phyloP scores from a whole-genome alignment of 2,797 vertebrate genomes.

The Mormyrops attenuatus region DNA sequence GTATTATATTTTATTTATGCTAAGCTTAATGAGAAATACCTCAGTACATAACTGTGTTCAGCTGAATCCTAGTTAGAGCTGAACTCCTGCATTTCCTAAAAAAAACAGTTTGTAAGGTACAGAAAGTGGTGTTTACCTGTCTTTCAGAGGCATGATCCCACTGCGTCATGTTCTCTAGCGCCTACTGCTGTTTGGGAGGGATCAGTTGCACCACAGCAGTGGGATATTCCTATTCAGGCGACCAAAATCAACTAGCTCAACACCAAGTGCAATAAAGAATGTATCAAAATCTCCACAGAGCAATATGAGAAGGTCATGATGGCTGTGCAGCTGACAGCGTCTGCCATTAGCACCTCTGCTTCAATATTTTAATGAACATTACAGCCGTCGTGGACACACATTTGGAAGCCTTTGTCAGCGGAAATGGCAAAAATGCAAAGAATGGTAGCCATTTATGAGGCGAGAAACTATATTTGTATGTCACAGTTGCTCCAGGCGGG shows the following conservation, averaged over 20 bases:
- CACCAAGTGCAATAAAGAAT: not conserved
- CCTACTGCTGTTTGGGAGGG: not conserved
- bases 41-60: not conserved
- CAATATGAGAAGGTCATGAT: not conserved
- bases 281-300: not conserved
- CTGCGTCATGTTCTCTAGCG: not conserved
- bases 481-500: not conserved
- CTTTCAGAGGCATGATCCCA: not conserved
- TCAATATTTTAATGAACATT: not conserved
- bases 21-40: not conserved
- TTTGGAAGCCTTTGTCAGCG: not conserved
- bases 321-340: not conserved
- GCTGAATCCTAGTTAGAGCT: not conserved
- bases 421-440: not conserved
- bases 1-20: not conserved
- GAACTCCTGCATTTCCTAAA: not conserved
- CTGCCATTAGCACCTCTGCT: not conserved
- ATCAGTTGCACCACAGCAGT: not conserved
- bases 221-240: not conserved
- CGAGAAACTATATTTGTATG: not conserved
- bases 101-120: not conserved
- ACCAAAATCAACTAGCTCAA: constrained; percentile 2
- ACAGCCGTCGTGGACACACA: not conserved
- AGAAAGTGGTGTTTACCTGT: not conserved
- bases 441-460: not conserved